These are phyloP conservation scores for Meiosimyza decipiens DNA, from an alignment of 2,888 invertebrate genomes.

Conservation along the genomic window DNA sequence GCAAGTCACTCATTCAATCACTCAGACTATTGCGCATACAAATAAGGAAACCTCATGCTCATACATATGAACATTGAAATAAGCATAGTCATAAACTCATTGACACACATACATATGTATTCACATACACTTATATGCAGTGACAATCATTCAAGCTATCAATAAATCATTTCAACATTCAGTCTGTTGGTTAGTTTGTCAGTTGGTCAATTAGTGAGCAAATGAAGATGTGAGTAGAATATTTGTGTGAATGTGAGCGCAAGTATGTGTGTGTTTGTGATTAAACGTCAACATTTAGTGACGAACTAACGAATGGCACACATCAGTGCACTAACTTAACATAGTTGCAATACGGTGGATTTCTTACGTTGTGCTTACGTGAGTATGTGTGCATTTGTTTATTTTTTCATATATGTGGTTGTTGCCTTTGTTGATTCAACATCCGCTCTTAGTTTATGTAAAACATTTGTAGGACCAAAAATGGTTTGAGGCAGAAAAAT, in stretches of 20 bases:
- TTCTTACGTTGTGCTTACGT: not conserved
- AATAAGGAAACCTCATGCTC: not conserved
- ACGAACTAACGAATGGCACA: not conserved
- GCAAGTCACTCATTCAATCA: not conserved
- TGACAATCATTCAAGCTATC: slow-evolving; percentile 9
- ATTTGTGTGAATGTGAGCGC: no score
- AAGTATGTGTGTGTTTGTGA: no score
- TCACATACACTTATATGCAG: not conserved
- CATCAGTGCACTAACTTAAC: not conserved
- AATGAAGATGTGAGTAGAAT: not conserved
- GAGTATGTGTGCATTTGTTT: not conserved
- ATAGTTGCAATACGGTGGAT: not conserved
- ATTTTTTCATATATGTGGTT: not conserved
- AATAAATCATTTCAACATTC: slow-evolving; percentile 6
- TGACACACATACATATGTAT: not conserved
- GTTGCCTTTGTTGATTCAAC: not conserved
- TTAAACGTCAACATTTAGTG: slow-evolving; percentile 15
- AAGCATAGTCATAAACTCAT: not conserved
- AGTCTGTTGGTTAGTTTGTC: not conserved
- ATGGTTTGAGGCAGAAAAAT: not conserved
- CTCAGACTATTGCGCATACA: not conserved
- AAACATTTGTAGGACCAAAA: not conserved
- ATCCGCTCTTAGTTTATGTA: not conserved
- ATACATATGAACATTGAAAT: not conserved
- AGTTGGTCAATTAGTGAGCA: not conserved